phyloP scores from a whole-genome alignment of 2,888 invertebrate species.

The Keiferia lycopersicella region DNA sequence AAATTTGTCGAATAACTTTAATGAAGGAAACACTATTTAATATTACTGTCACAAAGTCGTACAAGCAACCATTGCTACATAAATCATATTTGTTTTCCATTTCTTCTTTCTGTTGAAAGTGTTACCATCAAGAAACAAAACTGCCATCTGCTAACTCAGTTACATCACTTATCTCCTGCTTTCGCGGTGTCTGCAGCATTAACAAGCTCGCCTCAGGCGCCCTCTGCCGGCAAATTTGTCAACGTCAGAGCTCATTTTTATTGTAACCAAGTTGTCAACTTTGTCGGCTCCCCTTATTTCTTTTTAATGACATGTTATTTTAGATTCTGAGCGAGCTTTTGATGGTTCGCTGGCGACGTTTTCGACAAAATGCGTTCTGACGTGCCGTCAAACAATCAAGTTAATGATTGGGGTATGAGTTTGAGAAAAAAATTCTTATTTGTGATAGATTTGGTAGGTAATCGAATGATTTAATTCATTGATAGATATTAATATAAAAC shows the following conservation, averaged over 20 bases:
- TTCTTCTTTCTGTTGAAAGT: not conserved
- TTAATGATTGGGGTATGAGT: not conserved
- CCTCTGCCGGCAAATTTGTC: constrained; percentile 58
- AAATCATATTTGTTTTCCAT: not conserved
- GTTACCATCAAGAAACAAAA: not conserved
- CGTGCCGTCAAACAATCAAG: constrained; percentile 21
- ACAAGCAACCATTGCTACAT: too few species aligned
- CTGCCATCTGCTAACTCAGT: constrained; percentile 14
- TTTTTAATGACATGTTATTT: constrained; percentile 57
- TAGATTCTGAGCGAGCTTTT: constrained; percentile 32
- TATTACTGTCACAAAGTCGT: too few species aligned
- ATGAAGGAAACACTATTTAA: too few species aligned
- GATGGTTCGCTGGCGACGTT: constrained; percentile 35
- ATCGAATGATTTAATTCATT: too few species aligned
- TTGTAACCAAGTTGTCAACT: constrained; percentile 64
- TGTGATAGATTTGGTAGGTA: not conserved
- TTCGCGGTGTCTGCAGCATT: constrained; percentile 36
- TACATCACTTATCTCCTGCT: constrained; percentile 6
- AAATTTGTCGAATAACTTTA: too few species aligned
- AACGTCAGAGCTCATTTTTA: constrained; percentile 64
- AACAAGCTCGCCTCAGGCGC: constrained; percentile 50
- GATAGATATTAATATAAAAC: too few species aligned
- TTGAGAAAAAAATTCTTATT: not conserved
- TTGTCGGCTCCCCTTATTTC: constrained; percentile 52
- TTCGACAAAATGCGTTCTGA: constrained; percentile 39